Evolutionary conservation across 2,113 vertebrate species (phyloP), one percentile per base, ranked within the genome.

Genomic region (Gavialis gangeticus): DNA sequence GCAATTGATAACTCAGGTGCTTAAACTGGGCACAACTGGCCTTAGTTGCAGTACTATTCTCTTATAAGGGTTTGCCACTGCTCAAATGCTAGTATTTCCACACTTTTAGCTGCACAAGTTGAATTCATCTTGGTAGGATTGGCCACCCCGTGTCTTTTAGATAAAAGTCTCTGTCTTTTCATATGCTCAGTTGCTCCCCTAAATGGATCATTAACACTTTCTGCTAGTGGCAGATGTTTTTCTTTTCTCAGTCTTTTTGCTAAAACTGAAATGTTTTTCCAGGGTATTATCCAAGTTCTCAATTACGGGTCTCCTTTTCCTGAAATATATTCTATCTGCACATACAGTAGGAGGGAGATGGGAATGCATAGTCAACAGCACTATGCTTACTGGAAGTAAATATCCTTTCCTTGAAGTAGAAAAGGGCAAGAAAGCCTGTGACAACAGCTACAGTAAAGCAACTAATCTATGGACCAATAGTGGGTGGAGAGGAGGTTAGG

Each of bases 101-200:
- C 88, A 92, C 85, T 88, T 84, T 63, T 67, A 77, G 66, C 34
- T 84, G 37, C 73, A 77, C 64, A 88, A 69, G 82, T 78, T 63
- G 89, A 94, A 92, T 83, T 64, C 87, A 54, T 67, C 93, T 56
- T 94, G 79, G 81, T 79, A 60, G 58, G 79, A 55, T 21, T 55
- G 63, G 60, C 37, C 77, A 34, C 62, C 59, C 28, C 46, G 46
- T 22, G 54, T 58, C 76, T 90, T 90, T 94, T 90, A 88, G 30
- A 91, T 88, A 94, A 91, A 90, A 81, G 63, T 62, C 54, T 22
- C 27, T 84, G 30, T 94, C 79, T 92, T 58, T 86, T 95, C 76
- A 89, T 80, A 63, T 79, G 58, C 75, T 82, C 73, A 67, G 78
- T 85, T 93, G 34, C 57, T 91, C 73, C 91, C 78, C 77, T 73